Conservation (phyloP, 2,797 vertebrate species). For the Eurystomus glaucurus region DNA sequence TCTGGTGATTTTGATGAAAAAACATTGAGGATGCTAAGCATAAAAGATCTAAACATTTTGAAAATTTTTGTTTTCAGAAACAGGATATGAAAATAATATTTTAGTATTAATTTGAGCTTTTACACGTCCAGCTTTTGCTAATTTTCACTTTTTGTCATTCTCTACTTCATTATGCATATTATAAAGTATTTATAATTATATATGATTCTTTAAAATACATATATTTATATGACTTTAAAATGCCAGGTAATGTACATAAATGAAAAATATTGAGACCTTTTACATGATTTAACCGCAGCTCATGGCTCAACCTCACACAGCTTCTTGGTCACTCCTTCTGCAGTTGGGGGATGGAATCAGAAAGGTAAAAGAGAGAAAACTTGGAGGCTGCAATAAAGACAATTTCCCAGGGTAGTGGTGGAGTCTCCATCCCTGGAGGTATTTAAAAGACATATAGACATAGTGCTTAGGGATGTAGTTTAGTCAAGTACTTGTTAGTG, state of each 20-base stretch:
- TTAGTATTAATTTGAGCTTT: neutral
- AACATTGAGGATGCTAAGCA: neutral
- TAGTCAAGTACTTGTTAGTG: no score
- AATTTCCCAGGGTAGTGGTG: no score
- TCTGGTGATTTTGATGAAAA: neutral
- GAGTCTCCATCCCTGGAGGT: no score
- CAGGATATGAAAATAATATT: neutral
- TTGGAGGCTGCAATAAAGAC: neutral
- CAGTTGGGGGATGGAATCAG: accelerated
- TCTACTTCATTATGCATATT: neutral
- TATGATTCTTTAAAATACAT: neutral
- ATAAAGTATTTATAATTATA: neutral
- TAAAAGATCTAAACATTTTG: neutral
- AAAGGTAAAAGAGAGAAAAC: neutral
- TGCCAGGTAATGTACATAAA: neutral
- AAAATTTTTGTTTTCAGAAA: neutral
- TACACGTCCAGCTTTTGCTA: neutral
- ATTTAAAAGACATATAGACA: no score
- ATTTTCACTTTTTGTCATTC: neutral
- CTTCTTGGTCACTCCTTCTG: accelerated
- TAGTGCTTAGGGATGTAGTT: no score
- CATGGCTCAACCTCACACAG: neutral
- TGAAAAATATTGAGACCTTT: neutral
- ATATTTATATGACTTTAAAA: neutral
- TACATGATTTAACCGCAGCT: neutral